Evolutionary conservation across 2,888 invertebrate genomes (phyloP), one percentile per base, ranked within the genome.

Genomic region (Calliscelio sp.): DNA sequence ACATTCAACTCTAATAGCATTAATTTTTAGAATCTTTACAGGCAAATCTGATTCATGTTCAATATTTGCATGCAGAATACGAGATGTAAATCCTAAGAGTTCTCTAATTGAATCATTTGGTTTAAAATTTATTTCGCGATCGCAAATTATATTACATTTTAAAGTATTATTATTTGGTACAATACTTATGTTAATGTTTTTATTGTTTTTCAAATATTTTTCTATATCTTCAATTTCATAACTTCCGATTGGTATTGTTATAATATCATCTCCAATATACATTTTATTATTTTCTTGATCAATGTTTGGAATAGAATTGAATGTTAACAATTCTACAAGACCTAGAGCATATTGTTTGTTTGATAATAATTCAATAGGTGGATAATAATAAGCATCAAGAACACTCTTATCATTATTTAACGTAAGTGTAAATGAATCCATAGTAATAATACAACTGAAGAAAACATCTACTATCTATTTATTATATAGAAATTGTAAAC

Each of bases 151-250:
- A 14, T 57, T 41, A 24, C 84, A 75, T n/a, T 61, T 32, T 14
- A 84, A 68, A 5, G 86, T 86, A 46, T 85, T 86, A 32, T 84
- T 84, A 53, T 85, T 85, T 18, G 84, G 55, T 61, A 65, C 75
- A 4, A 84, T 10, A 32, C 16, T 28, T 8, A 85, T 66, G 10
- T 57, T 24, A 14, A 81, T 63, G 25, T 66, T 44, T 32, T 24
- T n/a, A n/a, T n/a, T 0, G 8, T 16, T 59, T n/a, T 57, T 25
- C 59, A 89, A 59, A 80, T 85, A 88, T 49, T 77, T 85, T 68
- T 88, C 86, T 25, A 91, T 87, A 86, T 91, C 89, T 22, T 87
- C 85, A 24, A 91, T 85, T 87, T 92, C 90, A 85, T 92, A 91
- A 24, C 89, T 87, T 5, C 91, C 90, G 4, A 81, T 83, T 20